phyloP scores from a whole-genome alignment of 2,113 vertebrate genomes.

The Agapornis roseicollis region DNA sequence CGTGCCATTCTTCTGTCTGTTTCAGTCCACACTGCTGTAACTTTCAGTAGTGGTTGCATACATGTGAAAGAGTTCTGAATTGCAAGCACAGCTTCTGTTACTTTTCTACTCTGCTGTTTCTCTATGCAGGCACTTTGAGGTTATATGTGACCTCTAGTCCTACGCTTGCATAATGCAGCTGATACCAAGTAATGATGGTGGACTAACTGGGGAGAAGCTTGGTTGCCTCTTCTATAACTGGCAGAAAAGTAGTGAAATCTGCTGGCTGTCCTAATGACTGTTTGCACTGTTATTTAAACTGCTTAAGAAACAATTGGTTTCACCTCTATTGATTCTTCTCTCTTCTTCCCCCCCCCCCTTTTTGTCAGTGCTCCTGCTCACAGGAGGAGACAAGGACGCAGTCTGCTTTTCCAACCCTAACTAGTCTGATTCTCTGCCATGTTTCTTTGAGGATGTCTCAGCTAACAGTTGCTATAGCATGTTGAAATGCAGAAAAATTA shows the following conservation, averaged over 20 bases:
- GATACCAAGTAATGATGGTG: not conserved
- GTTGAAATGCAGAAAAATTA: not conserved
- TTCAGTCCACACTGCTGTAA: not conserved
- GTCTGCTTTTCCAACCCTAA: too few relatives aligned
- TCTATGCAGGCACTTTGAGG: rapidly evolving
- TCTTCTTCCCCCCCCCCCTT: rapidly evolving
- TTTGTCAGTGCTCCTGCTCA: not conserved
- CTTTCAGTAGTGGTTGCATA: not conserved
- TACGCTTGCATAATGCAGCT: not conserved
- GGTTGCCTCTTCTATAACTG: not conserved
- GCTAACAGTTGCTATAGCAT: not conserved
- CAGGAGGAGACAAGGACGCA: not conserved
- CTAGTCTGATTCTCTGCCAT: too few relatives aligned
- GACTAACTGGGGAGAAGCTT: not conserved
- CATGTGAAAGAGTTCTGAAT: not conserved
- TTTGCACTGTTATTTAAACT: not conserved
- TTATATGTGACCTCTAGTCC: not conserved
- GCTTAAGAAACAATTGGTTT: not conserved
- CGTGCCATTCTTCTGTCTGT: not conserved
- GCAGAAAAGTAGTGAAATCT: not conserved
- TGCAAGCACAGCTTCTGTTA: not conserved
- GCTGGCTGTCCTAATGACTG: not conserved
- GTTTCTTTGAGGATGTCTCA: not conserved
- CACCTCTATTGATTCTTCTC: not conserved
- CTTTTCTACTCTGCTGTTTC: not conserved